Evolutionary conservation across 2,797 vertebrate genomes (phyloP).

Genomic region (Urosaurus nigricauda): DNA sequence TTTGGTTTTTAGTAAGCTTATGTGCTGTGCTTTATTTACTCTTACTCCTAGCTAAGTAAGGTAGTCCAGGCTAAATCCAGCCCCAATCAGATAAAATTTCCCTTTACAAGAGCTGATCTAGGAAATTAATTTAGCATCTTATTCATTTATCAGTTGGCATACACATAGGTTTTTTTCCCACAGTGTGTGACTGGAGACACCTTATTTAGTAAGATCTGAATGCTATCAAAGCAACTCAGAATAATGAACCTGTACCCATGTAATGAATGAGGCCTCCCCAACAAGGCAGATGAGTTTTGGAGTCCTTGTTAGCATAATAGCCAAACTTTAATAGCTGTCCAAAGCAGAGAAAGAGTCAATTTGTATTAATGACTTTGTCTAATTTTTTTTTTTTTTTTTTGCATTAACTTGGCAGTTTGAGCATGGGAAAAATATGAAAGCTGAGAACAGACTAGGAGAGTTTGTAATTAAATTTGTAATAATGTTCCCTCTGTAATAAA

Average conservation of each 20-base stretch:
- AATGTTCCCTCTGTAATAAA: too few species aligned
- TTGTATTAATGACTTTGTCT: too few species aligned
- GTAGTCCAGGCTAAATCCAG: background rate
- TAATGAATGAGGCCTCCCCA: background rate
- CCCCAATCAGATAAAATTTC: background rate
- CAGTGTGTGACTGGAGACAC: background rate
- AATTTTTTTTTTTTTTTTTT: too few species aligned
- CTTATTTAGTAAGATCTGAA: background rate
- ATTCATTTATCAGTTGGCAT: background rate
- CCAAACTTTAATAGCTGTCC: too few species aligned
- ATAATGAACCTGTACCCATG: background rate
- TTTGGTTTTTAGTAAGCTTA: background rate
- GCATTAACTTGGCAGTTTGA: too few species aligned
- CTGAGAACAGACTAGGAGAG: too few species aligned
- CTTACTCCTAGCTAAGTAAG: background rate
- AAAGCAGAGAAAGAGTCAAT: too few species aligned
- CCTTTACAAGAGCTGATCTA: background rate
- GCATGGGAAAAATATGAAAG: too few species aligned
- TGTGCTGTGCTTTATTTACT: background rate
- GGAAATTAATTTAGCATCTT: background rate
- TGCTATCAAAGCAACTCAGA: background rate
- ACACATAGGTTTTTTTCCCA: background rate
- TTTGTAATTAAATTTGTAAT: slow-evolving; percentile 42
- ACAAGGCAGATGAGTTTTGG: too few species aligned
- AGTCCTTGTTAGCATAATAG: too few species aligned